Percentiles rank a stretch among this genome's conserved stretches.
These are phyloP conservation scores for Montifringilla adamsi DNA, from an alignment of 2,113 vertebrate species.

Conservation along the genomic window DNA sequence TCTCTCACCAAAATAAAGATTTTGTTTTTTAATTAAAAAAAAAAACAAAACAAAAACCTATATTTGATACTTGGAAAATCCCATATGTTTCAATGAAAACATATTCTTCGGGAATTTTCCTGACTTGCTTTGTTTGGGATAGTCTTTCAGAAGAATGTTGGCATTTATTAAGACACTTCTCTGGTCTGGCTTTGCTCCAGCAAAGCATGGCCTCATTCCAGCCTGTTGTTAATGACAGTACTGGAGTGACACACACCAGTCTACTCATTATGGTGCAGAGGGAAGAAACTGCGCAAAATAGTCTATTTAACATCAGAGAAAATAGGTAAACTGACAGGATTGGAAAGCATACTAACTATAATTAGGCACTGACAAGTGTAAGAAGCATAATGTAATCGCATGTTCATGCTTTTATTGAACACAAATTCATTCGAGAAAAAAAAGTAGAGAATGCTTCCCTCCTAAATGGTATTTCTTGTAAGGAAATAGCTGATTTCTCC, in stretches of 20 bases:
- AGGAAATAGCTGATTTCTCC: conserved; percentile 63
- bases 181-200: conserved; percentile 37
- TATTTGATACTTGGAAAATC: neutral
- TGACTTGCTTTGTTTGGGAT: neutral
- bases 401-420: conserved; percentile 21
- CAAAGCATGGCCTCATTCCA: conserved; percentile 19
- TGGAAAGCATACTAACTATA: conserved; percentile 25
- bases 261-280: conserved; percentile 30
- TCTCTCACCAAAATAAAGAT: neutral
- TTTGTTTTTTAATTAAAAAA: neutral
- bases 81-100: neutral
- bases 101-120: neutral
- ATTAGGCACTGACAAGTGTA: conserved; percentile 28
- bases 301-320: conserved; percentile 32
- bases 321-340: conserved; percentile 25
- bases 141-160: neutral
- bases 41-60: neutral
- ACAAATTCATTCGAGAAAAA: conserved; percentile 45
- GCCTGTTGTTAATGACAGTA: neutral
- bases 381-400: conserved; percentile 27
- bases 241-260: neutral
- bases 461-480: neutral
- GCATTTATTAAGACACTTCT: conserved; percentile 34
- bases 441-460: conserved; percentile 1
- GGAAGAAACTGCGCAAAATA: neutral